A percentile compares a stretch with the other conserved stretches of the same genome.
Conservation (phyloP, 2,113 vertebrate species). For the Gnathonemus echidnorhynchus region DNA sequence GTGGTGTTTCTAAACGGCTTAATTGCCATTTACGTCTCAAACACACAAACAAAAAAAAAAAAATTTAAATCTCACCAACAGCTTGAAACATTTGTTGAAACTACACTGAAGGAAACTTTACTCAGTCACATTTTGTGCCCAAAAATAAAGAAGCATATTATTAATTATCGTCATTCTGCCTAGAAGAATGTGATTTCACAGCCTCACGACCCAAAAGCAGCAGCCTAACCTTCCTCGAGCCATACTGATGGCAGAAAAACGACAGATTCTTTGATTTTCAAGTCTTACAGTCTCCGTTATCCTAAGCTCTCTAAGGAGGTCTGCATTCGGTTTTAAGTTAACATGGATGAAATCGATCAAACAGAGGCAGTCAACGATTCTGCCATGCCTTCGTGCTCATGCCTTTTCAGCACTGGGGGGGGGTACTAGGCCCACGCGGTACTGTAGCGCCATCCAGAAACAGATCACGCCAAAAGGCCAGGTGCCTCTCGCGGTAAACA, state of each 20-base stretch:
- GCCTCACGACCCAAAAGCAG: not conserved
- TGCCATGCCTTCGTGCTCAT: not conserved
- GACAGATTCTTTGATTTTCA: not conserved
- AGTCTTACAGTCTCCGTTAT: not conserved
- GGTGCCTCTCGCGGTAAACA: not conserved
- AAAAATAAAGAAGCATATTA: not conserved
- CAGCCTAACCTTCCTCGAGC: not conserved
- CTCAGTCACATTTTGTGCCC: not conserved
- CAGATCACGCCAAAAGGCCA: not conserved
- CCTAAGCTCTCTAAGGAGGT: not conserved
- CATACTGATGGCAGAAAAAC: not conserved
- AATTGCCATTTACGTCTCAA: slow-evolving; percentile 20
- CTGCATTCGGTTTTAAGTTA: not conserved
- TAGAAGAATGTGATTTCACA: not conserved
- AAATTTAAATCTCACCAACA: not conserved
- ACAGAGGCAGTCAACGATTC: not conserved
- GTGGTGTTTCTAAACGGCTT: slow-evolving; percentile 8
- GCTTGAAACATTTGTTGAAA: slow-evolving; percentile 16
- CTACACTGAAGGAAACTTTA: not conserved
- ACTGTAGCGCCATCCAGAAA: not conserved
- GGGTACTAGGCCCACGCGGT: not conserved
- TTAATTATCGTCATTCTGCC: not conserved
- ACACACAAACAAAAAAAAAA: slow-evolving; percentile 6
- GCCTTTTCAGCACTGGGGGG: not conserved
- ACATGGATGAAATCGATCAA: slow-evolving; percentile 2